A percentile compares a stretch with the other conserved stretches of the same genome.
These are phyloP conservation scores for Antennarius striatus DNA, from an alignment of 2,113 vertebrate species.

Conservation along the genomic window DNA sequence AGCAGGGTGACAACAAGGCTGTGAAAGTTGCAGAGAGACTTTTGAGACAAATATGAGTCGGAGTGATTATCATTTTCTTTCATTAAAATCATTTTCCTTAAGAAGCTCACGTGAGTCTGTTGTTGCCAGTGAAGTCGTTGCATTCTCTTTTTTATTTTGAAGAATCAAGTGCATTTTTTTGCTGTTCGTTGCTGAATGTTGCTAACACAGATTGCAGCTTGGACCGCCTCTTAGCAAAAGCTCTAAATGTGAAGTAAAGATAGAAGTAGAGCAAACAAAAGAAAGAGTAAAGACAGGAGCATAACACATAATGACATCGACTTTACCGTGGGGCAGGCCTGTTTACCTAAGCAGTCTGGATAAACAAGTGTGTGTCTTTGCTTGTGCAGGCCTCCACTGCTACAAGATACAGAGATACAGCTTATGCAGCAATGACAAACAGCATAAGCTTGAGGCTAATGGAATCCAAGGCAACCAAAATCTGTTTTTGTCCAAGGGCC, in stretches of 20 bases:
- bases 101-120: slow-evolving; percentile 12
- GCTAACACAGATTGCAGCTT: too few relatives aligned
- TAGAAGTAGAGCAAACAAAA: slow-evolving; percentile 17
- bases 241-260: not conserved
- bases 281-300: slow-evolving; percentile 3
- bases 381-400: slow-evolving; percentile 32
- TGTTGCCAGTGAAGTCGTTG: slow-evolving; percentile 22
- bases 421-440: slow-evolving; percentile 67
- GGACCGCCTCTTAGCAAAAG: too few relatives aligned
- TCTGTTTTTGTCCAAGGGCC: slow-evolving; percentile 71
- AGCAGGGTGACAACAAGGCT: slow-evolving; percentile 40
- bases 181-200: not conserved
- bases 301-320: slow-evolving; percentile 61
- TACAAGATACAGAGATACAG: slow-evolving; percentile 60
- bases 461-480: slow-evolving; percentile 71
- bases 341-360: slow-evolving; percentile 67
- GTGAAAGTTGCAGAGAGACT: slow-evolving; percentile 24
- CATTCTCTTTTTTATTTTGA: slow-evolving; percentile 17
- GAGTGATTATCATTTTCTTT: not conserved
- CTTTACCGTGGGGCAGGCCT: slow-evolving; percentile 69
- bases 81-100: not conserved
- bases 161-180: not conserved
- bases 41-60: slow-evolving; percentile 24
- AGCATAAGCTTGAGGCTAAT: slow-evolving; percentile 63
- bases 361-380: slow-evolving; percentile 54